phyloP scores from a whole-genome alignment of 2,797 vertebrate genomes.

The Oreochromis mossambicus region DNA sequence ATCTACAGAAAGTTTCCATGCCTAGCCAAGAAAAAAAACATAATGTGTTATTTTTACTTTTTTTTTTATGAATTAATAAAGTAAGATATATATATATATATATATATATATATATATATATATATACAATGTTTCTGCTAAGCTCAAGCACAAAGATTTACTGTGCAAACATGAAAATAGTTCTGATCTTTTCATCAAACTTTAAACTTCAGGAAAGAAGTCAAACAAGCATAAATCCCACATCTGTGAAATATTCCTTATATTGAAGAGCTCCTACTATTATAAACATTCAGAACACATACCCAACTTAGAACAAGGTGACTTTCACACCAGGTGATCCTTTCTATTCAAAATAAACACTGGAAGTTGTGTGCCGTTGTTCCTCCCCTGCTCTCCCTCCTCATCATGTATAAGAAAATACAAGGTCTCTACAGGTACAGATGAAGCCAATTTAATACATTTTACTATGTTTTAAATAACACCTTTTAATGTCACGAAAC shows the following conservation, averaged over 20 bases:
- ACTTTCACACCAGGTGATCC: neutral
- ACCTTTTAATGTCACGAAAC: neutral
- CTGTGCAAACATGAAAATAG: neutral
- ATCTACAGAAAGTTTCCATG: neutral
- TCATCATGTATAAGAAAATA: neutral
- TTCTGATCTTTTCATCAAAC: neutral
- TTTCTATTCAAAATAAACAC: neutral
- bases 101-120: no score
- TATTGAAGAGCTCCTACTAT: neutral
- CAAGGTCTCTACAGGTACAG: neutral
- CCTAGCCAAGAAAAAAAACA: neutral
- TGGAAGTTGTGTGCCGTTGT: neutral
- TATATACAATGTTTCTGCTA: neutral
- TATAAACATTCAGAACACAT: neutral
- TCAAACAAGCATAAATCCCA: neutral
- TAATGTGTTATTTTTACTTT: neutral
- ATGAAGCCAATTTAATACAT: neutral
- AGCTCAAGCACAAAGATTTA: neutral
- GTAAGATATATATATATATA: neutral
- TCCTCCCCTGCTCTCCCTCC: neutral
- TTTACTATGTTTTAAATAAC: neutral
- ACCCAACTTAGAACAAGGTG: neutral
- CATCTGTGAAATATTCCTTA: neutral
- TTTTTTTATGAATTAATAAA: neutral
- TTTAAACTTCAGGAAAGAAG: neutral